Base-by-base conservation (phyloP, 2,888 invertebrate species). In the Drosophila pullipes region DNA sequence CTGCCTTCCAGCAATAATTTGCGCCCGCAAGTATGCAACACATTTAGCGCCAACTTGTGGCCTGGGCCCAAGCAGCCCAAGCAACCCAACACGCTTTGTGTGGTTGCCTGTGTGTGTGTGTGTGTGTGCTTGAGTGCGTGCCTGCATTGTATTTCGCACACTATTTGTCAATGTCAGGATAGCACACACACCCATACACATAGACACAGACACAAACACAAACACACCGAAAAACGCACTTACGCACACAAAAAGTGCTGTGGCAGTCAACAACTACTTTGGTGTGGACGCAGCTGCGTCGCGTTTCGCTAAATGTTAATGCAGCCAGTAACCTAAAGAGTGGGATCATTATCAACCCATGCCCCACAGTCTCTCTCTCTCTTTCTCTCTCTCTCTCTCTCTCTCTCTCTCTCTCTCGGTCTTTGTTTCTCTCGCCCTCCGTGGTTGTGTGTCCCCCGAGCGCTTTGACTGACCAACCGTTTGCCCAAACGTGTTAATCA, bases 21-120 rank as follows among this genome's bases (percentile, higher is more conserved):
- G 82, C 85, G 85, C 85, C 85, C 82, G 79, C 85, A 86, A 85
- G 85, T 85, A 89, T 85, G 84, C 84, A 81, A 79, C 89, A 78
- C 89, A 85, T 85, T 85, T 85, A 79, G 82, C 74, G 73, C 72
- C 75, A 75, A 67, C 83, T 31, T 73, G 39, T 30, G 62, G 76
- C 72, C 53, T 22, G 60, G 39, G 41, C 47, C 31, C 30, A 57
- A 57, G 47, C 47, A 47, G 22, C 50, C 30, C 30, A 30, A 30
- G 30, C 30, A 6, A 5, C 30, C 22, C 39, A 44, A 33, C 22
- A 22, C 49, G 62, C 49, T n/a, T 44, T 25, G 39, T 11, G 41
- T 31, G 31, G 9, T 31, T 31, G 31, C 0, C 30, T 31, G 31
- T 31, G 53, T 33, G 33, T 44, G 52, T 25, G 54, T 25, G 16